Evolutionary conservation across 2,113 vertebrate genomes (phyloP).

Genomic region (Scopus umbretta): DNA sequence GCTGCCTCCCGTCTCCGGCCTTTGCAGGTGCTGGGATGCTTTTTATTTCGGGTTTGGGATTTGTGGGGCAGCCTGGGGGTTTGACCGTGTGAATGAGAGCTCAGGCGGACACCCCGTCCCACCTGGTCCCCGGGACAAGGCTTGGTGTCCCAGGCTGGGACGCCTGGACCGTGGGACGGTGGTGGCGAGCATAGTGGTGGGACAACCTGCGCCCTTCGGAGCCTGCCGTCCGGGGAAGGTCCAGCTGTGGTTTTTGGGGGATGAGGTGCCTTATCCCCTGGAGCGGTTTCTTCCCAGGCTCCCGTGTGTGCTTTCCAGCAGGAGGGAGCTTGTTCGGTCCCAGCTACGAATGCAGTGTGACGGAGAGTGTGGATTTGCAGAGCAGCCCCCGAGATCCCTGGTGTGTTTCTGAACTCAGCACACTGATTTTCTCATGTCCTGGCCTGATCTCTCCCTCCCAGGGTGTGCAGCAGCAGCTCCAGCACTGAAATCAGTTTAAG

Average conservation of each 20-base stretch:
- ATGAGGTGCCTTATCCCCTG: not conserved
- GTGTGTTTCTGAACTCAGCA: not conserved
- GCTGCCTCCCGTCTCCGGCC: not conserved
- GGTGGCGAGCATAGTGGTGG: rapidly evolving
- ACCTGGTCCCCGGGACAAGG: not conserved
- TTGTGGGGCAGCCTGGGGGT: not conserved
- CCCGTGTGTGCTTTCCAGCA: not conserved
- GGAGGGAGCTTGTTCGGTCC: not conserved
- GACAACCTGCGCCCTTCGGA: not conserved
- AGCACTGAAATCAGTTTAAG: not conserved
- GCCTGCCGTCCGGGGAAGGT: not conserved
- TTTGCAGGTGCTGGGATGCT: not conserved
- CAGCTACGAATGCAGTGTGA: rapidly evolving
- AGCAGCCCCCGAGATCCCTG: not conserved
- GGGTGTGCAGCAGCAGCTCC: not conserved
- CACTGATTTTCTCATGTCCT: not conserved
- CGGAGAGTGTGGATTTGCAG: not conserved
- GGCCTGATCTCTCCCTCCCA: not conserved
- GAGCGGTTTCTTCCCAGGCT: not conserved
- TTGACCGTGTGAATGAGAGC: not conserved
- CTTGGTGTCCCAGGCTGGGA: not conserved
- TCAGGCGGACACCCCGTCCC: rapidly evolving
- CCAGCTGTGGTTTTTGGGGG: not conserved
- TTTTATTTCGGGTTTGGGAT: not conserved
- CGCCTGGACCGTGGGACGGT: rapidly evolving